These are phyloP conservation scores for Aldrovandia affinis DNA, from an alignment of 2,797 vertebrate species.

Conservation along the genomic window DNA sequence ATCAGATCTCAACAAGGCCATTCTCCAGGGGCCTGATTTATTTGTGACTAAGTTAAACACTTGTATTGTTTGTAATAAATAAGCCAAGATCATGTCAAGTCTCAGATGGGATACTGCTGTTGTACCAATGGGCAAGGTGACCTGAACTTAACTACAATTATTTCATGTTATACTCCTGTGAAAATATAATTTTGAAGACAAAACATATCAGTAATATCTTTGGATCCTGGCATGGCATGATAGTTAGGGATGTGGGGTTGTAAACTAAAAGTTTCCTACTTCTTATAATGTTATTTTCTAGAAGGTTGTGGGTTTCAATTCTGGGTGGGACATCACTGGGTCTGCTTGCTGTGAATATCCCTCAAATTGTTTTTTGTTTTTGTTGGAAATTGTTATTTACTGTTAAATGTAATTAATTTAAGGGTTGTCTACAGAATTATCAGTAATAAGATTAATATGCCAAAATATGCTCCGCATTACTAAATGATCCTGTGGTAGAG, in stretches of 20 bases:
- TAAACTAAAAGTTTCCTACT: background rate
- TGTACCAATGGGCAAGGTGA: background rate
- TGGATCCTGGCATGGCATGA: background rate
- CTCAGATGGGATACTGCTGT: background rate
- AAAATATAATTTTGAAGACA: background rate
- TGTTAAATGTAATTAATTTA: too few species aligned
- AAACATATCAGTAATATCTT: background rate
- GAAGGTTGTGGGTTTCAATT: background rate
- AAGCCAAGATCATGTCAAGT: background rate
- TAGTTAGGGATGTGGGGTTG: background rate
- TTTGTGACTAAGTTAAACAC: too few species aligned
- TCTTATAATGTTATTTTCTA: too few species aligned
- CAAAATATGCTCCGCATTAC: too few species aligned
- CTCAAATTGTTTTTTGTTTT: too few species aligned
- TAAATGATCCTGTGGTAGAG: too few species aligned
- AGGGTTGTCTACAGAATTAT: too few species aligned
- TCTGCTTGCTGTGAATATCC: too few species aligned
- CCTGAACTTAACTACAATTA: background rate
- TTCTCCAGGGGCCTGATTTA: background rate
- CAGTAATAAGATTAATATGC: too few species aligned
- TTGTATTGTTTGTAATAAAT: background rate
- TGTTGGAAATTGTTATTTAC: too few species aligned
- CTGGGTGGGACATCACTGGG: background rate
- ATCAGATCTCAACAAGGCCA: background rate
- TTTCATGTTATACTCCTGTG: background rate